Evolutionary conservation across 2,888 invertebrate species (phyloP).

Genomic region (Cerceris rybyensis): DNA sequence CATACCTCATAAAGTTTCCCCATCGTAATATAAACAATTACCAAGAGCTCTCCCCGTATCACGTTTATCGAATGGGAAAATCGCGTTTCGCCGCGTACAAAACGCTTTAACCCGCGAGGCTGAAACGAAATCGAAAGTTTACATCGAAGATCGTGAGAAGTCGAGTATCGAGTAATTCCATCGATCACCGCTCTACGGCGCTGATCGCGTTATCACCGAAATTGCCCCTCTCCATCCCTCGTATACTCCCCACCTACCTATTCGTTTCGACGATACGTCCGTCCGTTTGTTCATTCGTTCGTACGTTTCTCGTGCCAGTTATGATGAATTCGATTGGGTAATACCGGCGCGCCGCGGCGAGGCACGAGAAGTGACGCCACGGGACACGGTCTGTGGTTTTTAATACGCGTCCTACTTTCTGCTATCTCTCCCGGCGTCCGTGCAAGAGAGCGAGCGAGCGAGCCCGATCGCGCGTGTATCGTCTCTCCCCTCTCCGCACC

Average conservation of each 20-base stretch:
- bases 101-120: neutral
- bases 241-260: slow-evolving; percentile 6
- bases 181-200: slow-evolving; percentile 44
- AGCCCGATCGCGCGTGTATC: slow-evolving; percentile 62
- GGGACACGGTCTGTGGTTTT: slow-evolving; percentile 81
- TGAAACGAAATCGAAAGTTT: neutral
- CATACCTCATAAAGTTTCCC: no score
- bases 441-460: slow-evolving; percentile 40
- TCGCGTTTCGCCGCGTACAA: neutral
- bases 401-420: slow-evolving; percentile 82
- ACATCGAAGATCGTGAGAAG: slow-evolving; percentile 20
- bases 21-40: no score
- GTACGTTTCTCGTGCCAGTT: slow-evolving; percentile 74
- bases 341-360: slow-evolving; percentile 67
- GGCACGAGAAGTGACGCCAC: slow-evolving; percentile 75
- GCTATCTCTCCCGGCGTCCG: slow-evolving; percentile 71
- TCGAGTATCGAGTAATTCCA: slow-evolving; percentile 40
- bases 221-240: slow-evolving; percentile 40
- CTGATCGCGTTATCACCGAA: slow-evolving; percentile 49
- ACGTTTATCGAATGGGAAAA: neutral
- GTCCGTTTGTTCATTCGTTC: slow-evolving; percentile 22
- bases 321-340: slow-evolving; percentile 81
- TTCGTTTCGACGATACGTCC: slow-evolving; percentile 29
- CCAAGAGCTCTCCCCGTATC: neutral
- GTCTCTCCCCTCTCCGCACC: slow-evolving; percentile 15